A percentile compares a stretch with the other conserved stretches of the same genome.
Evolutionary conservation across 2,113 vertebrate species (phyloP).

Genomic region (Oncorhynchus keta): DNA sequence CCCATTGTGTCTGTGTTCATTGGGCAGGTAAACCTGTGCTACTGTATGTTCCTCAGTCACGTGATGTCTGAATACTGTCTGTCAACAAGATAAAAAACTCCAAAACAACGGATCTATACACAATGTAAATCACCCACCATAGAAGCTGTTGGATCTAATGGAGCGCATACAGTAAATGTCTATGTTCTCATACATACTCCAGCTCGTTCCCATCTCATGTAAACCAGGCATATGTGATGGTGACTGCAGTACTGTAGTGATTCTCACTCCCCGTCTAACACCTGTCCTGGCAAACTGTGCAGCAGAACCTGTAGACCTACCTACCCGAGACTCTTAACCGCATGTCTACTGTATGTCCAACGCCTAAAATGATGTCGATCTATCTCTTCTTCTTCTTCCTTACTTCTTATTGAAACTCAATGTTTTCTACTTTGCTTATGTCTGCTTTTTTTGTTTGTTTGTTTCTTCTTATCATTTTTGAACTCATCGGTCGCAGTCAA

Average conservation of each 20-base stretch:
- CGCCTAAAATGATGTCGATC: slow-evolving; percentile 50
- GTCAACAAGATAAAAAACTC: background rate
- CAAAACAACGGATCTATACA: background rate
- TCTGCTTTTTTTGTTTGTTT: slow-evolving; percentile 77
- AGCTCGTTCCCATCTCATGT: slow-evolving; percentile 64
- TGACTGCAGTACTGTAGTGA: slow-evolving; percentile 49
- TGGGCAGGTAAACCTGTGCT: slow-evolving; percentile 57
- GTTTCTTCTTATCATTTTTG: slow-evolving; percentile 76
- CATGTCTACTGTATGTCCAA: slow-evolving; percentile 54
- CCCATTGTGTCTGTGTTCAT: slow-evolving; percentile 30
- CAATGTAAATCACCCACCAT: background rate
- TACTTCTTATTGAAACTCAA: slow-evolving; percentile 72
- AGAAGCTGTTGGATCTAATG: slow-evolving; percentile 35
- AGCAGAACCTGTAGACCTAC: slow-evolving; percentile 38
- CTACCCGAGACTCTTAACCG: slow-evolving; percentile 21
- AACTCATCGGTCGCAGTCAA: slow-evolving; percentile 91
- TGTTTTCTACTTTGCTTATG: slow-evolving; percentile 88
- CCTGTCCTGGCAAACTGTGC: slow-evolving; percentile 37
- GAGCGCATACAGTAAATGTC: slow-evolving; percentile 59
- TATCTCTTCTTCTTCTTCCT: slow-evolving; percentile 31
- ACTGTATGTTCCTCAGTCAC: slow-evolving; percentile 62
- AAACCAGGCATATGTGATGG: slow-evolving; percentile 78
- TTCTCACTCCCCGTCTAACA: slow-evolving; percentile 36
- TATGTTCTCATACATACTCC: slow-evolving; percentile 53
- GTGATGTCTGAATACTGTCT: slow-evolving; percentile 47